Base-by-base conservation (phyloP, 1,140 invertebrate genomes). In the Camponotus pennsylvanicus region DNA sequence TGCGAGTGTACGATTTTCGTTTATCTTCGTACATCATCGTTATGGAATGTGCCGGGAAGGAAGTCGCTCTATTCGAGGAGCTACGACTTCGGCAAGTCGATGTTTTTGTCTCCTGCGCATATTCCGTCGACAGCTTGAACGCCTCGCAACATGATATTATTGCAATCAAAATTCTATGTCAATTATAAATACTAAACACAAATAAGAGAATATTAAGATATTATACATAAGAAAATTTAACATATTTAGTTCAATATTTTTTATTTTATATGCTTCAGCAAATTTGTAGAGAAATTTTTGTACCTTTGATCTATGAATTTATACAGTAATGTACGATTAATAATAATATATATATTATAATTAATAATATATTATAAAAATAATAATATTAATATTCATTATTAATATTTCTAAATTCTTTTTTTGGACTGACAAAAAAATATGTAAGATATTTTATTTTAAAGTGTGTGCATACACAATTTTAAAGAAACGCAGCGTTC, bases 41-140 rank as follows among this genome's bases (percentile, higher is more conserved):
- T 85, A 86, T 91, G 88, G 91, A 92, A 92, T 92, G 91, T 92
- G 86, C 86, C 80, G 73, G 85, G 76, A 86, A 85, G 82, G 57
- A 88, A 80, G 77, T 84, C 71, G 71, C 37, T 86, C 79, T 70
- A 59, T n/a, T 21, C 79, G 83, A 37, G 55, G 45, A 89, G 77
- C 45, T 63, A 87, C 75, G 40, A 76, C 78, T 83, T 75, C 75
- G 70, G 71, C 69, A 86, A 86, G 76, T 75, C 66, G 64, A 90
- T 45, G 71, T 55, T 45, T 63, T 37, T n/a, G 59, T 71, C 52
- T 83, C 64, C 32, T 91, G 83, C 77, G 90, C 76, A 64, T 61
- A 64, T 85, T 84, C 37, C 77, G 69, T 49, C 49, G 63, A 82
- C 69, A 83, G 55, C 32, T 61, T 49, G 69, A 83, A 83, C 40